Base-by-base conservation (phyloP, 1,140 invertebrate genomes). In the Musca domestica region DNA sequence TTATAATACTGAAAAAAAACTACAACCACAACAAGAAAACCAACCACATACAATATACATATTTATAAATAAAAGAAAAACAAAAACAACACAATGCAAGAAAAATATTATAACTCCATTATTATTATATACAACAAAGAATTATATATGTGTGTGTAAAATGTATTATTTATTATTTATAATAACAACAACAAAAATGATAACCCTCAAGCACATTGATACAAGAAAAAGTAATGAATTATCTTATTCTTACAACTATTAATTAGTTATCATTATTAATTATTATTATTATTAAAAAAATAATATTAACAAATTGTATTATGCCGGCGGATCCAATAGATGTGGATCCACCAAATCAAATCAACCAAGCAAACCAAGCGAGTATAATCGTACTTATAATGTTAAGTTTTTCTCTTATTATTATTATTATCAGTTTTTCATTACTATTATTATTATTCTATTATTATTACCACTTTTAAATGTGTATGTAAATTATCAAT, bases 161-260 rank as follows among this genome's bases (percentile, higher is more conserved):
- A 61, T 61, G 56, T 61, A 61, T 61, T 61, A 61, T 58, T 58
- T 58, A 58, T 58, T 61, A 34, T 41, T 41, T 41, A 41, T 41
- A 34, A 61, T 7, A 34, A 61, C 17, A 34, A 61, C 20, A 34
- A 61, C 27, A 61, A 19, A 30, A 58, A 9, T n/a, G n/a, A n/a
- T n/a, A n/a, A n/a, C n/a, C n/a, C n/a, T n/a, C 25, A 30, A 41
- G 34, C 34, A 41, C 34, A 61, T 34, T 30, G 27, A n/a, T 61
- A 61, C 27, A 27, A 61, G 56, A 27, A 61, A 27, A 61, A 17
- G 17, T 34, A 61, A 61, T 19, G 7, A 34, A 17, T 56, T 56
- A 56, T 34, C n/a, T 23, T 7, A 27, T 41, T 41, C 34, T 41
- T 41, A 41, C 34, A 41, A 41, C 34, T 41, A 41, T 41, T 41